A percentile compares a stretch with the other conserved stretches of the same genome.
phyloP scores from a whole-genome alignment of 2,797 vertebrate species.

The Hippopotamyrus pictus region DNA sequence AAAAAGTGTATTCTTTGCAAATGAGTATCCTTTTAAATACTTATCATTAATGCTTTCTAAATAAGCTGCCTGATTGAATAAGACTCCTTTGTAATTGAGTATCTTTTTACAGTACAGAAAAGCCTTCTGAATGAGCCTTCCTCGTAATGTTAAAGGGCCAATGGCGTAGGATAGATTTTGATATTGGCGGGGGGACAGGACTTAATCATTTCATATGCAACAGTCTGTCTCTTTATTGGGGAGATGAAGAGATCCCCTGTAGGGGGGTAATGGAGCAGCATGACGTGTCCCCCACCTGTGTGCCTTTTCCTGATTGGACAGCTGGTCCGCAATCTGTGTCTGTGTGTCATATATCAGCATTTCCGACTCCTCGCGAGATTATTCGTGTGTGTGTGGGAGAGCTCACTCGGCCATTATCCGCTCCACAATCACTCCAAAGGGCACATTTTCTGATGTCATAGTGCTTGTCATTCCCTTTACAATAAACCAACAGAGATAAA shows the following conservation, averaged over 20 bases:
- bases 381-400: background rate
- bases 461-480: background rate
- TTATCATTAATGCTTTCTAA: background rate
- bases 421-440: background rate
- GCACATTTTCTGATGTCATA: background rate
- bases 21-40: background rate
- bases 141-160: background rate
- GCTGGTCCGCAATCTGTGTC: background rate
- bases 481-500: background rate
- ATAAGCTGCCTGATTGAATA: background rate
- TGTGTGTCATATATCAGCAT: background rate
- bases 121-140: background rate
- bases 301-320: background rate
- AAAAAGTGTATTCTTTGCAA: background rate
- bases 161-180: background rate
- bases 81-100: background rate
- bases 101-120: background rate
- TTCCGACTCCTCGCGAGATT: background rate
- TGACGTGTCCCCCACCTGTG: background rate
- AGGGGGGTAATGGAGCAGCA: background rate
- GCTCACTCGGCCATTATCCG: background rate
- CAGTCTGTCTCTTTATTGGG: background rate
- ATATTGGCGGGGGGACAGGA: background rate
- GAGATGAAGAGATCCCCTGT: background rate
- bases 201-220: background rate